These are phyloP conservation scores for Dione juno DNA, from an alignment of 2,888 invertebrate genomes.

Conservation along the genomic window DNA sequence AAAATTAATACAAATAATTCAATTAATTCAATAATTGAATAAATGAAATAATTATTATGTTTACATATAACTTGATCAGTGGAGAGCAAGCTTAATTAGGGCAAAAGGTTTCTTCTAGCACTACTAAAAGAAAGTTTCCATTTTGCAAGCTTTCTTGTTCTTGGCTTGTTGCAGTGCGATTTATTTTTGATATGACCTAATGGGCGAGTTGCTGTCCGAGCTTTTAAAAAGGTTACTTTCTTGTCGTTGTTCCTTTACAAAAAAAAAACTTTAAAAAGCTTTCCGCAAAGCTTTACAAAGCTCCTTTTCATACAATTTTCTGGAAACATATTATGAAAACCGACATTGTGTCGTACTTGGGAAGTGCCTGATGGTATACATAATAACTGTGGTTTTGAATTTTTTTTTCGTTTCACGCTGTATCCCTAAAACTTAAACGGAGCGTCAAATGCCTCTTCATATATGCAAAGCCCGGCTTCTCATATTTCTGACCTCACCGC, in stretches of 20 bases:
- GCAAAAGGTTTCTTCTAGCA: slow-evolving; percentile 12
- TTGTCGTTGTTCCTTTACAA: neutral
- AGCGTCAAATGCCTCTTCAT: too few relatives aligned
- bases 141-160: slow-evolving; percentile 13
- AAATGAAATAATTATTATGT: neutral
- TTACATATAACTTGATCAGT: slow-evolving; percentile 6
- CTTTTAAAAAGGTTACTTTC: slow-evolving; percentile 1
- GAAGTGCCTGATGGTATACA: neutral
- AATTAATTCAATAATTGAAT: too few relatives aligned
- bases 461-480: too few relatives aligned
- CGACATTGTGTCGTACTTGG: neutral
- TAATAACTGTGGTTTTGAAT: too few relatives aligned
- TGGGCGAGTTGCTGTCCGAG: slow-evolving; percentile 15
- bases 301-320: neutral
- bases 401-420: neutral
- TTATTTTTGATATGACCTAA: slow-evolving; percentile 29
- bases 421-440: neutral
- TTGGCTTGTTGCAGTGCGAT: slow-evolving; percentile 21
- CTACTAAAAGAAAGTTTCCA: neutral
- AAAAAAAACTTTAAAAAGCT: slow-evolving; percentile 5
- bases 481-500: too few relatives aligned
- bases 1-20: too few relatives aligned
- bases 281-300: neutral
- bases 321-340: neutral
- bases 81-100: slow-evolving; percentile 6